phyloP scores from a whole-genome alignment of 2,888 invertebrate species.

The Drosophila mercatorum region DNA sequence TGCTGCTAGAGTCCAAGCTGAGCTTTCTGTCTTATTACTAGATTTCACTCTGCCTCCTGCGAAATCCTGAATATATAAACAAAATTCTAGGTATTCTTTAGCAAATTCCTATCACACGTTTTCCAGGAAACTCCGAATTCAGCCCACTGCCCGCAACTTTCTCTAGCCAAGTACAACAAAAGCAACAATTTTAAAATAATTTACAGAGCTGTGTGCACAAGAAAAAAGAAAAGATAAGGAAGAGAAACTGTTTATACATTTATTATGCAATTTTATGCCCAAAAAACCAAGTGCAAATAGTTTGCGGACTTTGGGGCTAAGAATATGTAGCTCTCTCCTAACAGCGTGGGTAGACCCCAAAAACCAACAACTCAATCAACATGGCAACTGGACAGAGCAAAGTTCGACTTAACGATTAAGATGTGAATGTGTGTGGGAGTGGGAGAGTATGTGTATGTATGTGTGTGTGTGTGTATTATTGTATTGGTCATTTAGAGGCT shows the following conservation, averaged over 20 bases:
- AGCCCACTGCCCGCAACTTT: slow-evolving; percentile 18
- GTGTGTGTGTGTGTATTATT: too few relatives aligned
- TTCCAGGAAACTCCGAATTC: not conserved
- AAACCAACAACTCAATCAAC: slow-evolving; percentile 72
- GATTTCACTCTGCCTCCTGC: too few relatives aligned
- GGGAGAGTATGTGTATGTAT: too few relatives aligned
- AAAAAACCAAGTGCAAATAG: slow-evolving; percentile 75
- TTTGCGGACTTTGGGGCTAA: slow-evolving; percentile 54
- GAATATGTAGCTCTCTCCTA: slow-evolving; percentile 4
- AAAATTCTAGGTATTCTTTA: too few relatives aligned
- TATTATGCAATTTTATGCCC: slow-evolving; percentile 73
- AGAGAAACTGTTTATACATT: slow-evolving; percentile 52
- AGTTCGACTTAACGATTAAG: slow-evolving; percentile 65
- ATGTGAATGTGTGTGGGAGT: slow-evolving; percentile 22
- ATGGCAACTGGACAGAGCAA: slow-evolving; percentile 43
- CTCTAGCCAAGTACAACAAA: slow-evolving; percentile 13
- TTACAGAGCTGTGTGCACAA: slow-evolving; percentile 39
- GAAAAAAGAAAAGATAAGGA: slow-evolving; percentile 6
- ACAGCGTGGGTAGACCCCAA: slow-evolving; percentile 27
- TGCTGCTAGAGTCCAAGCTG: too few relatives aligned
- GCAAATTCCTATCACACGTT: not conserved
- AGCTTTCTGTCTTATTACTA: too few relatives aligned
- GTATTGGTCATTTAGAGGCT: slow-evolving; percentile 60
- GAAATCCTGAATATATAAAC: too few relatives aligned
- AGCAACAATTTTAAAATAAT: slow-evolving; percentile 57